Percentiles rank a stretch among this genome's conserved stretches.
phyloP scores from a whole-genome alignment of 1,140 invertebrate species.

The Diabrotica undecimpunctata region DNA sequence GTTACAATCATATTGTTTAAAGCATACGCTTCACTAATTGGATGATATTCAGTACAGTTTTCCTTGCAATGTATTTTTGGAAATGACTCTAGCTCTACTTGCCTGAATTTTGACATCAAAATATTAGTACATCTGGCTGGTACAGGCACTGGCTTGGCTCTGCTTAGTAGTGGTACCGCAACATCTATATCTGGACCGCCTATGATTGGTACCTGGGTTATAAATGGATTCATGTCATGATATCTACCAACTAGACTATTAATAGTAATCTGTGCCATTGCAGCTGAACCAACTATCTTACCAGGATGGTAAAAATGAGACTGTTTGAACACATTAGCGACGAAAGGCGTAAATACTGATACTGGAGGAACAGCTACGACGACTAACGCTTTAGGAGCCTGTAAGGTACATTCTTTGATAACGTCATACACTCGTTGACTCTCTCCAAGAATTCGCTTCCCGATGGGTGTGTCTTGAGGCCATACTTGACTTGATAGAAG shows the following conservation, averaged over 20 bases:
- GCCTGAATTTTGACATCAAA: conserved; percentile 26
- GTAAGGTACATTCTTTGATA: conserved; percentile 33
- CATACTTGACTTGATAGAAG: conserved; percentile 28
- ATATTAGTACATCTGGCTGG: conserved; percentile 16
- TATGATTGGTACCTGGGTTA: conserved; percentile 37
- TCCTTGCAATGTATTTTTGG: conserved; percentile 21
- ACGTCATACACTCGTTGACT: conserved; percentile 34
- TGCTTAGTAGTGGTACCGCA: conserved; percentile 40
- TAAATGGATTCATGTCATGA: conserved; percentile 36
- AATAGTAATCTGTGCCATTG: conserved; percentile 30
- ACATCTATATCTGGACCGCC: conserved; percentile 43
- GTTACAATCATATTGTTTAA: conserved; percentile 37
- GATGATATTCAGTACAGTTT: conserved; percentile 23
- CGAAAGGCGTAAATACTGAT: conserved; percentile 36
- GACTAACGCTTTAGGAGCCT: conserved; percentile 39
- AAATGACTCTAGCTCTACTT: conserved; percentile 23
- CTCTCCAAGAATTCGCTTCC: conserved; percentile 33
- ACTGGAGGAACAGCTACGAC: conserved; percentile 37
- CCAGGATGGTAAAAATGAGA: conserved; percentile 45
- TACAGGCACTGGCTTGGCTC: conserved; percentile 26
- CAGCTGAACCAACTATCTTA: conserved; percentile 39
- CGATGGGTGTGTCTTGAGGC: conserved; percentile 24
- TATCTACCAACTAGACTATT: conserved; percentile 36
- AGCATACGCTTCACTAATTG: conserved; percentile 33
- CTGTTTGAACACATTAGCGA: conserved; percentile 38